Percentiles rank a stretch among this genome's conserved stretches.
Conservation (phyloP, 2,113 vertebrate genomes). For the Spermophilus dauricus region DNA sequence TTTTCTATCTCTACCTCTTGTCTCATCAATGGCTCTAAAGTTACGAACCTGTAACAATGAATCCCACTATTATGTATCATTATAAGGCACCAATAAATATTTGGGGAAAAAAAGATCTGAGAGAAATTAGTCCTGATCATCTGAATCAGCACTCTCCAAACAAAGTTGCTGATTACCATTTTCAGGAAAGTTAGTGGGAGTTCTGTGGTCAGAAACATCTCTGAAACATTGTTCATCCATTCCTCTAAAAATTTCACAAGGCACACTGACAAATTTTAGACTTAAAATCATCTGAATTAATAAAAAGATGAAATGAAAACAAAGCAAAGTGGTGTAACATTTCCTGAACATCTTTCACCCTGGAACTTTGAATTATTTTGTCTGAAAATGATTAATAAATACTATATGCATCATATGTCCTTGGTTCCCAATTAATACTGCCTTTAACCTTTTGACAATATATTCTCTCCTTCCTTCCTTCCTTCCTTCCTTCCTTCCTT, state of each 20-base stretch:
- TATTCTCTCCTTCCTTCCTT: neutral
- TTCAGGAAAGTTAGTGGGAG: neutral
- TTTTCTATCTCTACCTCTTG: neutral
- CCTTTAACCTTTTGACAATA: neutral
- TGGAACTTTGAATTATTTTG: neutral
- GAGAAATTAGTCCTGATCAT: no score
- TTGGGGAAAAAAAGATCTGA: no score
- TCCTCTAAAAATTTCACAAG: neutral
- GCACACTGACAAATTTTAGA: neutral
- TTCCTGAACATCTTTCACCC: slow-evolving; percentile 19
- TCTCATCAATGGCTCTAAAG: neutral
- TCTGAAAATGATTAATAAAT: neutral
- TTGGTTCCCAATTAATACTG: neutral
- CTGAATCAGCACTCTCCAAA: neutral
- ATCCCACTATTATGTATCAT: no score
- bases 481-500: neutral
- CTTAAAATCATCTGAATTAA: neutral
- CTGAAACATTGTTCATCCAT: neutral
- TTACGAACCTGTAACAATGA: no score
- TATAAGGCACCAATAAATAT: no score
- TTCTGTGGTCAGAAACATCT: neutral
- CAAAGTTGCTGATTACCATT: neutral
- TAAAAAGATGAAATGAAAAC: neutral
- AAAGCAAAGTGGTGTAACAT: neutral
- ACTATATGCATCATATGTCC: neutral